Base-by-base conservation (phyloP, 1,140 invertebrate genomes). In the Leptinotarsa lineolata region DNA sequence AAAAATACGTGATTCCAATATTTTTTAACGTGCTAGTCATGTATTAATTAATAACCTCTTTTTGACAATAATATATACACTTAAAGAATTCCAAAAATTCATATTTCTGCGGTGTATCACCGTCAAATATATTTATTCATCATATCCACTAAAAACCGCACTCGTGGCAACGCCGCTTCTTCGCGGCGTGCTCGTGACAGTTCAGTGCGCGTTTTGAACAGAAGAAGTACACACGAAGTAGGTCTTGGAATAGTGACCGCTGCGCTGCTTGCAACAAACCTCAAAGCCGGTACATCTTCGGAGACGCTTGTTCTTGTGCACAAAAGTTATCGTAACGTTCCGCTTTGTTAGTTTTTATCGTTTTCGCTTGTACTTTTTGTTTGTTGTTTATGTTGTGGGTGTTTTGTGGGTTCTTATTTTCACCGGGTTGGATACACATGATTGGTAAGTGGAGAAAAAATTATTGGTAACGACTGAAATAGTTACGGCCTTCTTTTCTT, bases 331-430 rank as follows among this genome's bases (percentile, higher is more conserved):
- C 15, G 16, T 54, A 13, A 18, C n/a, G 64, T 66, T 66, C 24
- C 64, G 64, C 64, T 24, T 66, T 66, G 64, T 66, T 66, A 66
- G 18, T 66, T 66, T 66, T 66, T 66, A 66, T 66, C 30, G 30
- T 66, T 66, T 44, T 66, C 22, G 1, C 16, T 44, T 13, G 30
- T 39, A 66, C 64, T 66, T 66, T 66, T 44, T 44, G 64, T 66
- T 66, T 15, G 24, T 66, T 66, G 24, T 66, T 30, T 66, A 44
- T 66, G 64, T 66, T 66, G 64, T 66, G 64, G 64, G 22, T 66
- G 64, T 66, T 66, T 66, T 24, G 64, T 66, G 64, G 64, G 64
- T 39, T 66, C 39, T 66, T 12, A n/a, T 45, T 66, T 66, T 39
- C 39, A n/a, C 13, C 30, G 64, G 39, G 0, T 39, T 39, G 64